Conservation (phyloP, 2,888 invertebrate species). For the Drosophila neonasuta region DNA sequence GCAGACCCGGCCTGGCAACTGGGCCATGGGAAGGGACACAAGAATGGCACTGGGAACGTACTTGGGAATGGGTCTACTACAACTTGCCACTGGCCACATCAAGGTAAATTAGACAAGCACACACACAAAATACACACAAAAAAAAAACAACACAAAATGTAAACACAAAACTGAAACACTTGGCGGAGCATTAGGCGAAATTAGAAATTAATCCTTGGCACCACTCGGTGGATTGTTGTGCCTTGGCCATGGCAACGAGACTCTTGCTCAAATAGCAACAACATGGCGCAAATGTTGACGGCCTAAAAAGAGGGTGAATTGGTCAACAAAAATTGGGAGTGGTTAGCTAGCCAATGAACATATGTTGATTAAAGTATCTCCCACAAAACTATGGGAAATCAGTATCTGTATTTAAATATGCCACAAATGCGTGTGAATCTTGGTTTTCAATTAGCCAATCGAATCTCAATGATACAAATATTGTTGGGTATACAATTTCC, state of each 20-base stretch:
- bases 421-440: background rate
- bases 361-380: conserved; percentile 5
- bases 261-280: conserved; percentile 23
- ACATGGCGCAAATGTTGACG: conserved; percentile 19
- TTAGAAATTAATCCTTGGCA: conserved; percentile 78
- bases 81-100: conserved; percentile 49
- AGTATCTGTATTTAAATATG: background rate
- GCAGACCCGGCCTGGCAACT: conserved; percentile 49
- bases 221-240: conserved; percentile 43
- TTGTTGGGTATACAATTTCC: background rate
- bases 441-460: background rate
- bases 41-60: conserved; percentile 37
- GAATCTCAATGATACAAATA: background rate
- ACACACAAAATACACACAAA: conserved; percentile 55
- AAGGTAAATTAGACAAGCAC: conserved; percentile 77
- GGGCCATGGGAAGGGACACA: conserved; percentile 59
- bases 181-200: conserved; percentile 69
- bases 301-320: conserved; percentile 16
- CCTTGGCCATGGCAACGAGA: conserved; percentile 53
- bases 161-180: conserved; percentile 64
- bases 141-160: conserved; percentile 58
- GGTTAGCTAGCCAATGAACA: background rate
- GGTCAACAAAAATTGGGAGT: conserved; percentile 5
- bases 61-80: conserved; percentile 12
- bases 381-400: background rate